phyloP scores from a whole-genome alignment of 2,888 invertebrate species.

The Cosmorhoe ocellata region DNA sequence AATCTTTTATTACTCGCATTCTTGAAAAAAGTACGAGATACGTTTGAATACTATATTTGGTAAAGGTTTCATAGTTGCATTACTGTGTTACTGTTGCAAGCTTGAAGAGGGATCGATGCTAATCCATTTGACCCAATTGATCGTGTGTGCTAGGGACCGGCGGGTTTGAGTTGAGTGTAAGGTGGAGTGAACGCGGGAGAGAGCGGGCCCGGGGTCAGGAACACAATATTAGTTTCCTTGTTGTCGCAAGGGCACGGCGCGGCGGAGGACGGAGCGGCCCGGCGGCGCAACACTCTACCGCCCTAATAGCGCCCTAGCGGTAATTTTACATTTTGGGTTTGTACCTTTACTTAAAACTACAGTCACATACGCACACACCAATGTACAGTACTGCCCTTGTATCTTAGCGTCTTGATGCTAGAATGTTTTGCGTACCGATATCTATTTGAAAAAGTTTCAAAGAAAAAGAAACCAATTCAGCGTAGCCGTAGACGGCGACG shows the following conservation, averaged over 20 bases:
- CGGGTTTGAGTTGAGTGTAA: conserved; percentile 66
- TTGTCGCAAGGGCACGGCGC: conserved; percentile 83
- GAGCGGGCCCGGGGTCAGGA: conserved; percentile 73
- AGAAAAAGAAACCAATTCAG: no score
- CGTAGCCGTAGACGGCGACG: not conserved
- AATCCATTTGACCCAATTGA: no score
- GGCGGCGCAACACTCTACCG: conserved; percentile 74
- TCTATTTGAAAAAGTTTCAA: not conserved
- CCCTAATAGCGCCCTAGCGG: conserved; percentile 81
- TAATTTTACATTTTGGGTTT: conserved; percentile 82
- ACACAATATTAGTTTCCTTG: conserved; percentile 84
- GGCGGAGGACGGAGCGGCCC: conserved; percentile 77
- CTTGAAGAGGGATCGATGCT: no score
- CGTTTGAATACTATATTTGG: no score
- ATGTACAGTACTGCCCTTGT: conserved; percentile 14
- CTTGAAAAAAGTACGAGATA: no score
- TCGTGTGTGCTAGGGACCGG: conserved; percentile 34
- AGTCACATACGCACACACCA: conserved; percentile 41
- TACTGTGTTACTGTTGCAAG: no score
- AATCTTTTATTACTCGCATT: no score
- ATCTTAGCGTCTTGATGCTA: not conserved
- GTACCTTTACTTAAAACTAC: conserved; percentile 79
- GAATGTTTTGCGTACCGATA: not conserved
- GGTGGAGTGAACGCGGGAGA: conserved; percentile 46
- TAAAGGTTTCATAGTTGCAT: no score